Evolutionary conservation across 1,140 invertebrate species (phyloP).

Genomic region (Dreissena polymorpha): DNA sequence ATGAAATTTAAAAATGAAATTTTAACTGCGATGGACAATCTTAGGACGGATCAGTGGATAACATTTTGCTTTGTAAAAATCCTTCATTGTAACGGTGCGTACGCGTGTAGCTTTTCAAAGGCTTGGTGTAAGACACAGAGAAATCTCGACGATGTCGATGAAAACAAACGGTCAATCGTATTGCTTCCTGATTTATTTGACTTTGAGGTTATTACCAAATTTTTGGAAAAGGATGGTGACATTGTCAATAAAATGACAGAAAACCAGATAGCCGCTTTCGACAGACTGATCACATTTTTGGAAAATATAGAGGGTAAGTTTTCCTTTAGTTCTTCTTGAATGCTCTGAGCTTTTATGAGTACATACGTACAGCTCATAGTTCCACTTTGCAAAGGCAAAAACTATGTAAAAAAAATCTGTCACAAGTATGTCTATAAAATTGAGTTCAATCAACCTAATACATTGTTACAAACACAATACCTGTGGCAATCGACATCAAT

Average conservation of each 20-base stretch:
- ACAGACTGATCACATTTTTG: too few relatives aligned
- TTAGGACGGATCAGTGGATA: background rate
- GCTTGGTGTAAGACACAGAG: conserved; percentile 13
- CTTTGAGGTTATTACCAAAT: background rate
- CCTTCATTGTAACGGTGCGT: conserved; percentile 12
- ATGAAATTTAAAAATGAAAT: conserved; percentile 13
- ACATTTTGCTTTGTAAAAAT: conserved; percentile 10
- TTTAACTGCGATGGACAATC: conserved; percentile 6
- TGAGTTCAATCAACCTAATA: too few relatives aligned
- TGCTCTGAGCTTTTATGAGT: too few relatives aligned
- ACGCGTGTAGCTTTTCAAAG: background rate
- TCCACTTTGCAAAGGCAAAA: too few relatives aligned
- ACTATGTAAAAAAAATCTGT: too few relatives aligned
- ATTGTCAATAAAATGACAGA: background rate
- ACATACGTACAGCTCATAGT: too few relatives aligned
- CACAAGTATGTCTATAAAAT: too few relatives aligned
- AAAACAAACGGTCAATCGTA: background rate
- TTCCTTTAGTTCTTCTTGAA: too few relatives aligned
- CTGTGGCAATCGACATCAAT: too few relatives aligned
- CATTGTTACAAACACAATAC: too few relatives aligned
- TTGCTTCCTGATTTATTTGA: background rate
- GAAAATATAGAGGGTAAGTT: too few relatives aligned
- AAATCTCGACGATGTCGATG: conserved; percentile 11
- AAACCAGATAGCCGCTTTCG: too few relatives aligned
- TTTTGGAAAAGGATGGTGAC: conserved; percentile 4